Percentiles rank a stretch among this genome's conserved stretches.
These are phyloP conservation scores for Proisotoma minuta DNA, from an alignment of 2,888 invertebrate genomes.

Conservation along the genomic window DNA sequence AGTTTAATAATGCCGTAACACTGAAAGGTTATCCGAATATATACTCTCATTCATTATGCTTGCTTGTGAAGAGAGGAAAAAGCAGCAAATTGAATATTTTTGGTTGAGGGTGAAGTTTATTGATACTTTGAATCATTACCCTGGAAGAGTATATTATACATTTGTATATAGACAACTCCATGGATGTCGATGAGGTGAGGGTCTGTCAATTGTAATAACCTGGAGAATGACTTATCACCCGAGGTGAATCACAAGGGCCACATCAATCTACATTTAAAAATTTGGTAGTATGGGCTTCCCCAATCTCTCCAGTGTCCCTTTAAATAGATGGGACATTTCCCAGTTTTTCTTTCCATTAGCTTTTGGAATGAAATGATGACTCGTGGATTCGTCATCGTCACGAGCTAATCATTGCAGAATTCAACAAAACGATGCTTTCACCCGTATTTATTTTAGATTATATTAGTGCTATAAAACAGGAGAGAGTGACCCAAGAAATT, in stretches of 20 bases:
- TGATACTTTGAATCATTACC: not conserved
- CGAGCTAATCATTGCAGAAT: too few relatives aligned
- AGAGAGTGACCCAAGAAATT: not conserved
- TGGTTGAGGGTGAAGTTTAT: not conserved
- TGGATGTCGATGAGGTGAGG: conserved; percentile 13
- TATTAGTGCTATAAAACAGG: too few relatives aligned
- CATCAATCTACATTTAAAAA: conserved; percentile 48
- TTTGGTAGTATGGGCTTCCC: not conserved
- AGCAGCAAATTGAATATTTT: not conserved
- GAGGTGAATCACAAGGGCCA: conserved; percentile 45
- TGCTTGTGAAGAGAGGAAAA: not conserved
- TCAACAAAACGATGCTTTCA: too few relatives aligned
- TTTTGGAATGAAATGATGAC: too few relatives aligned
- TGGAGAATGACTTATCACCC: conserved; percentile 47
- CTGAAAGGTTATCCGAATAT: not conserved
- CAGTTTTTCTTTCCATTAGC: too few relatives aligned
- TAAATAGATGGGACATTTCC: not conserved
- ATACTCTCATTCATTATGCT: not conserved
- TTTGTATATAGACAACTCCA: not conserved
- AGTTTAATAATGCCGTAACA: not conserved
- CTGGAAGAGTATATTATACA: not conserved
- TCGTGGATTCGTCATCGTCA: too few relatives aligned
- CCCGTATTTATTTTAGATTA: too few relatives aligned
- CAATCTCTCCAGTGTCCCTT: conserved; percentile 1
- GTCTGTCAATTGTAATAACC: conserved; percentile 47